A percentile compares a stretch with the other conserved stretches of the same genome.
Conservation (phyloP, 2,888 invertebrate species). For the Archips crataeganus region DNA sequence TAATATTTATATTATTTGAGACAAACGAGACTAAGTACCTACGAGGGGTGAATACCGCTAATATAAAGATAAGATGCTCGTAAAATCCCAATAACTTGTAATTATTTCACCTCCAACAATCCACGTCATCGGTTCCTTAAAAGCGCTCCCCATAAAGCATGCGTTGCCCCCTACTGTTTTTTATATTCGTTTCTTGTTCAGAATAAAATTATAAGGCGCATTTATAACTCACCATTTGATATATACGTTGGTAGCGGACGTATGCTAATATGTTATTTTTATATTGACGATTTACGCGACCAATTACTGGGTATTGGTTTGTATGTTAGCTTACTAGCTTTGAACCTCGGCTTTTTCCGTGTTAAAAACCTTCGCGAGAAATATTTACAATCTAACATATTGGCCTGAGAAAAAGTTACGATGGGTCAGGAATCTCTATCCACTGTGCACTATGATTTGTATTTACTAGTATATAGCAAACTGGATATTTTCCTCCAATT, state of each 20-base stretch:
- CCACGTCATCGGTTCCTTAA: conserved; percentile 62
- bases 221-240: conserved; percentile 78
- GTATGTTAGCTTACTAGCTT: conserved; percentile 32
- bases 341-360: too few relatives aligned
- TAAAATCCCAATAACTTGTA: conserved; percentile 18
- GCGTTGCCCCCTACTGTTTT: conserved; percentile 78
- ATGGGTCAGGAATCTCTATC: too few relatives aligned
- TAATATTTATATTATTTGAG: too few relatives aligned
- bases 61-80: conserved; percentile 4
- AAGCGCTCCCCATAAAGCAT: conserved; percentile 68
- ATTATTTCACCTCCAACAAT: conserved; percentile 49
- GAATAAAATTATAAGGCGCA: conserved; percentile 79
- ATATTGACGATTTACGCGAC: conserved; percentile 60
- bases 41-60: too few relatives aligned
- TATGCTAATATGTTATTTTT: conserved; percentile 59
- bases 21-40: too few relatives aligned
- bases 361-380: too few relatives aligned
- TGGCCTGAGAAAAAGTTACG: too few relatives aligned
- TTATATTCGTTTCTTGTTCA: conserved; percentile 76
- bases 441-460: too few relatives aligned
- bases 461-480: too few relatives aligned
- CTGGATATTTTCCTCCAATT: too few relatives aligned
- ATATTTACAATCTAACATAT: too few relatives aligned
- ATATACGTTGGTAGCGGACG: conserved; percentile 65
- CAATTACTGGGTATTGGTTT: conserved; percentile 56